Evolutionary conservation across 35 echinoderm and acorn worm species (phyloP).

Genomic region (Holothuria glaberrima): DNA sequence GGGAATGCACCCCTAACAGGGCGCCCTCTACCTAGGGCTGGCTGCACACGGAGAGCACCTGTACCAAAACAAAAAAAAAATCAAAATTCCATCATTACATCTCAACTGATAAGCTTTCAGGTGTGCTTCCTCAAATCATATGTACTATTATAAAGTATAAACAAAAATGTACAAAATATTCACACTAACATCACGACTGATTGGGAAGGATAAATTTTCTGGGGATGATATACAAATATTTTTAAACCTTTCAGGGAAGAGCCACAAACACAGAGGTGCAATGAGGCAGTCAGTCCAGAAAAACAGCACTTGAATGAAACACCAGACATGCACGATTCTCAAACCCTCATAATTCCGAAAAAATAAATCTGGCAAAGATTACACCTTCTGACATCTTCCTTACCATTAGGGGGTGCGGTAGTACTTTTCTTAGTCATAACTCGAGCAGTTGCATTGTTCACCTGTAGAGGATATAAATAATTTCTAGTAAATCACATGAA

Average conservation of each 20-base stretch:
- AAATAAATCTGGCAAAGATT: background rate
- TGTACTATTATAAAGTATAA: no score
- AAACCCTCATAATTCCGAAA: background rate
- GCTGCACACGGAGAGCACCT: conserved; percentile 80
- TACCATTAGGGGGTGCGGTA: conserved; percentile 72
- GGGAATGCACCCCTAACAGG: conserved; percentile 80
- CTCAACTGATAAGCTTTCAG: no score
- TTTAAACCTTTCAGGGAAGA: background rate
- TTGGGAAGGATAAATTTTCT: background rate
- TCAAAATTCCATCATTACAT: background rate
- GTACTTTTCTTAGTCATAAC: conserved; percentile 95
- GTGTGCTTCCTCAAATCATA: no score
- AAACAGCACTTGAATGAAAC: no score
- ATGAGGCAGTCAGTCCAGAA: no score
- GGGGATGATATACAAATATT: background rate
- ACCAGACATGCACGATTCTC: no score
- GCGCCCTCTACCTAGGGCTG: conserved; percentile 86
- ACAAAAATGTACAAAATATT: no score
- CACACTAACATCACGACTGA: no score
- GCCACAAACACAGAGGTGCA: background rate
- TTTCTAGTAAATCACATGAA: no score
- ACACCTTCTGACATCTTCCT: background rate
- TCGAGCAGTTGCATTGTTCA: conserved; percentile 97
- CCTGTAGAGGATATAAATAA: conserved; percentile 71
- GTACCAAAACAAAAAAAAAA: conserved; percentile 4